Evolutionary conservation across 2,888 invertebrate genomes (phyloP).

Genomic region (Sinotaia quadrata): DNA sequence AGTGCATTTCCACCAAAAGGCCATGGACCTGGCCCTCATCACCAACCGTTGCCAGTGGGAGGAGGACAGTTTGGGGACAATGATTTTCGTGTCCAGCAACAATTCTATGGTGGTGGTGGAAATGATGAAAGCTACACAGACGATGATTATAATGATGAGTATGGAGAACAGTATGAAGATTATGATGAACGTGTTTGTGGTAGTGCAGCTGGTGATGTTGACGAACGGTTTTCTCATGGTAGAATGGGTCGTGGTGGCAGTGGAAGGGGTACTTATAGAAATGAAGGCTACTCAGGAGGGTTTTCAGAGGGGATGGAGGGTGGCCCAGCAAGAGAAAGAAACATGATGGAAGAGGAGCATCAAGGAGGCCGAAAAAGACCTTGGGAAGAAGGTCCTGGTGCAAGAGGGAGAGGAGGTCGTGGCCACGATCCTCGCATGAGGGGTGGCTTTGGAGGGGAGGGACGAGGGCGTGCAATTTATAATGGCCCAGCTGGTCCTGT

Average conservation of each 20-base stretch:
- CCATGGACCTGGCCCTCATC: background rate
- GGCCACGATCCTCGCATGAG: slow-evolving; percentile 34
- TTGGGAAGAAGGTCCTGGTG: slow-evolving; percentile 35
- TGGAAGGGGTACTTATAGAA: slow-evolving; percentile 10
- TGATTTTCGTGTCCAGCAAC: slow-evolving; percentile 17
- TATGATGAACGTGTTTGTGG: slow-evolving; percentile 4
- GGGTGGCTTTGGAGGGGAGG: slow-evolving; percentile 25
- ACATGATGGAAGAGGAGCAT: slow-evolving; percentile 17
- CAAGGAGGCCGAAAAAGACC: slow-evolving; percentile 22
- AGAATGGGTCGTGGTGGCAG: background rate
- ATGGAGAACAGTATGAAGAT: slow-evolving; percentile 17
- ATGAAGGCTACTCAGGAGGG: slow-evolving; percentile 10
- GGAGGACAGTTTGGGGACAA: slow-evolving; percentile 1
- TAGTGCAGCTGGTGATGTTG: slow-evolving; percentile 21
- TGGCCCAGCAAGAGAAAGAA: slow-evolving; percentile 11
- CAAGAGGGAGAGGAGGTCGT: slow-evolving; percentile 25
- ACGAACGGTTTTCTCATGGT: slow-evolving; percentile 18
- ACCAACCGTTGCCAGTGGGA: background rate
- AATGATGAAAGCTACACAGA: slow-evolving; percentile 5
- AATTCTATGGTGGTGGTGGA: slow-evolving; percentile 13
- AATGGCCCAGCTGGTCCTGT: slow-evolving; percentile 16
- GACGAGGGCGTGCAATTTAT: slow-evolving; percentile 16
- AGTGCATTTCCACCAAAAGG: background rate
- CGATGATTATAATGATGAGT: slow-evolving; percentile 15
- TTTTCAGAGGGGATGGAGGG: slow-evolving; percentile 13